These are phyloP conservation scores for Macrophya annulata DNA, from an alignment of 2,888 invertebrate genomes.

Conservation along the genomic window DNA sequence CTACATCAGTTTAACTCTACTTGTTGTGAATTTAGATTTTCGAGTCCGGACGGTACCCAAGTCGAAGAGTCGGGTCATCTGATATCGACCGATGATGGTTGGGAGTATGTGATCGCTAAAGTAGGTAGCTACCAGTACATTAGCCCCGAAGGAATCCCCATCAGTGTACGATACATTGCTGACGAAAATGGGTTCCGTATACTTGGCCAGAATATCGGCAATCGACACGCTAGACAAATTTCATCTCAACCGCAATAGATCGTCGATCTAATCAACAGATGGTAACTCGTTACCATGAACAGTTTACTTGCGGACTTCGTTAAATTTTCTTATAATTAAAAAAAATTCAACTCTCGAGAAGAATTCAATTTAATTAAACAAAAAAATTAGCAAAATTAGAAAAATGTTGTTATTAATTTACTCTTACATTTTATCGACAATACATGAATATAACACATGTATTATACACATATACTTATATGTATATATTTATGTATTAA, in stretches of 20 bases:
- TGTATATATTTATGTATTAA: neutral
- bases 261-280: neutral
- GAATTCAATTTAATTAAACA: neutral
- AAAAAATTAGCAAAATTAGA: too few species aligned
- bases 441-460: neutral
- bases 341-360: too few species aligned
- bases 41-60: slow-evolving; percentile 67
- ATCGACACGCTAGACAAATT: neutral
- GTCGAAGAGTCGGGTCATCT: slow-evolving; percentile 70
- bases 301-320: neutral
- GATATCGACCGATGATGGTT: slow-evolving; percentile 70
- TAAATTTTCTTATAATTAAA: neutral
- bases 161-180: slow-evolving; percentile 70
- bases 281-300: neutral
- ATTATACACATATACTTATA: too few species aligned
- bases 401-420: neutral
- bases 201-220: slow-evolving; percentile 11
- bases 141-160: slow-evolving; percentile 71
- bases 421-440: neutral
- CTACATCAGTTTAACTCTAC: neutral
- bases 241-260: neutral
- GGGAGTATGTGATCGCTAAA: slow-evolving; percentile 73
- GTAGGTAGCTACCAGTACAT: slow-evolving; percentile 70
- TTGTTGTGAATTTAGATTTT: slow-evolving; percentile 62
- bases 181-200: slow-evolving; percentile 72